These are phyloP conservation scores for Piezodorus guildinii DNA, from an alignment of 1,140 invertebrate genomes.

Conservation along the genomic window DNA sequence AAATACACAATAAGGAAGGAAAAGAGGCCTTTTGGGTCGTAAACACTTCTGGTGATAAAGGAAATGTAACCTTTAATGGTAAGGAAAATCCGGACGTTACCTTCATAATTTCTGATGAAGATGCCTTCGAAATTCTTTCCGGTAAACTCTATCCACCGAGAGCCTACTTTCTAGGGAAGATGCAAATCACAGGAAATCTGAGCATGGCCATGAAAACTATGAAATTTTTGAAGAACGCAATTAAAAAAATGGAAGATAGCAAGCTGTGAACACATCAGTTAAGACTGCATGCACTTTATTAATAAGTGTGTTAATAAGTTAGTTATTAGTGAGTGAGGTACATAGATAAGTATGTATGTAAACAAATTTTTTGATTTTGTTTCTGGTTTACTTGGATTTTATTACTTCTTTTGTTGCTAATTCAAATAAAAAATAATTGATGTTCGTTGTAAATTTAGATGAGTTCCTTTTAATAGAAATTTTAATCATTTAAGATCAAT, in stretches of 20 bases:
- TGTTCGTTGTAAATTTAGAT: too few relatives aligned
- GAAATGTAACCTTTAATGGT: constrained; percentile 65
- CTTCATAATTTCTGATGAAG: constrained; percentile 73
- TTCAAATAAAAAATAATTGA: too few relatives aligned
- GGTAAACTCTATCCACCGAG: constrained; percentile 89
- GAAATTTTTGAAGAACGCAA: constrained; percentile 62
- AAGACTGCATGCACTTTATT: too few relatives aligned
- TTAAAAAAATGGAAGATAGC: constrained; percentile 56
- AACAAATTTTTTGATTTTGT: too few relatives aligned
- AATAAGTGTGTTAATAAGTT: too few relatives aligned
- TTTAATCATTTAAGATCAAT: too few relatives aligned
- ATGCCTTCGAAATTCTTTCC: constrained; percentile 71
- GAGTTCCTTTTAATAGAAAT: too few relatives aligned
- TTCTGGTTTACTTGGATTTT: too few relatives aligned
- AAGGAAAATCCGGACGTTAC: constrained; percentile 83
- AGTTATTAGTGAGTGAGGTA: too few relatives aligned
- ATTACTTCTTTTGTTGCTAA: too few relatives aligned
- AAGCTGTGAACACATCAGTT: too few relatives aligned
- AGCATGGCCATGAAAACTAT: constrained; percentile 88
- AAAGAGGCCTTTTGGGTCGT: constrained; percentile 77
- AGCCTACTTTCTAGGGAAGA: constrained; percentile 94
- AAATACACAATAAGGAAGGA: constrained; percentile 64
- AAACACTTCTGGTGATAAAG: constrained; percentile 78
- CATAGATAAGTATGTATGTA: too few relatives aligned
- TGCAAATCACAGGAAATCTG: constrained; percentile 93